Base-by-base conservation (phyloP, 2,113 vertebrate species). In the Corydoras maculifer region DNA sequence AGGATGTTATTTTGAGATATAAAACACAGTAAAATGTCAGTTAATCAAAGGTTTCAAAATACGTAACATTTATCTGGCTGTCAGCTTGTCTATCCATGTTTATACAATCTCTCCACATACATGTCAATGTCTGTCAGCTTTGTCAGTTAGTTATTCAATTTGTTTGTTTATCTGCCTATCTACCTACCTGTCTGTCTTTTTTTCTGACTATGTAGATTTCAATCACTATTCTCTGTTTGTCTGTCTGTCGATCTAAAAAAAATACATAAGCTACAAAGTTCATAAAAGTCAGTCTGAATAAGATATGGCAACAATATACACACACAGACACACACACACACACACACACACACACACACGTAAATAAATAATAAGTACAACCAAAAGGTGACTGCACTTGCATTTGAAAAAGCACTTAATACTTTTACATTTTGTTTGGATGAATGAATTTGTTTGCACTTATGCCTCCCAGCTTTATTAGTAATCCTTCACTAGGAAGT, bases 361-460 rank as follows among this genome's bases (percentile, higher is more conserved):
- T 18, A 72, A 14, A 2, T 54, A 53, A 61, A 53, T 14, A 13
- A 35, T 35, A 8, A 67, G 15, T 5, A 18, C 4, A 48, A 58
- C 31, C 11, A 31, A 18, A 29, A 49, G 25, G 6, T 13, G 83
- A 80, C 69, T 79, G 68, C 82, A 72, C 73, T 82, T 86, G 83
- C 79, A 62, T 74, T 74, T 71, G 78, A 81, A 82, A 84, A 85
- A 84, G 73, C 61, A 64, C 82, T 84, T 85, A 84, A 83, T 72
- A 65, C 75, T 64, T 35, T 77, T 68, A 80, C 81, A 80, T 79
- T 86, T 84, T 84, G 80, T 78, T 78, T 84, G 80, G 79, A 84
- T 86, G 81, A 78, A 84, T 86, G 81, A 77, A 80, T 82, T 82
- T 79, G 79, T 83, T 83, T 73, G 58, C 74, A 77, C 64, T 65